Evolutionary conservation across 2,888 invertebrate genomes (phyloP).

Genomic region (Hemistola chrysoprasaria): DNA sequence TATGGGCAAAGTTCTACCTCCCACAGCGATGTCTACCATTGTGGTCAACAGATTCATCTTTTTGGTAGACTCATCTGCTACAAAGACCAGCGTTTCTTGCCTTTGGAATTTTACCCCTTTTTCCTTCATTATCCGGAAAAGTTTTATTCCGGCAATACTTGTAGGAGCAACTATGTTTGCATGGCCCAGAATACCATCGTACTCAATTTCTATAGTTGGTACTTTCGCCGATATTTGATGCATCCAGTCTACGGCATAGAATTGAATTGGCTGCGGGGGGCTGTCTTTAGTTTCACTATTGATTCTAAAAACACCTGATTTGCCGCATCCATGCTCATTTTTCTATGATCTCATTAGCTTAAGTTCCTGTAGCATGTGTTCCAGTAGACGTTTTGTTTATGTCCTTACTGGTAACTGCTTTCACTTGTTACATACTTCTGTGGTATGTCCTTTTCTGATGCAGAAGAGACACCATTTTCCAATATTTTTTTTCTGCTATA

Average conservation of each 20-base stretch:
- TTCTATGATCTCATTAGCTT: no score
- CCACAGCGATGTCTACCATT: not conserved
- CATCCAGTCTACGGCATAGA: not conserved
- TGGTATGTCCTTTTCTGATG: not conserved
- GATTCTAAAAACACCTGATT: conserved; percentile 1
- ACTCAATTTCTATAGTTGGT: not conserved
- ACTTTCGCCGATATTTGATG: not conserved
- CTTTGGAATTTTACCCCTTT: not conserved
- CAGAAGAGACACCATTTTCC: conserved; percentile 1
- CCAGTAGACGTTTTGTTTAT: no score
- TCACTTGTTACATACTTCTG: not conserved
- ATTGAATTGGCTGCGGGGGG: conserved; percentile 1
- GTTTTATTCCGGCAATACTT: not conserved
- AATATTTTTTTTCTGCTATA: no score
- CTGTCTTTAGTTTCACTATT: conserved; percentile 1
- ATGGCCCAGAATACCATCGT: not conserved
- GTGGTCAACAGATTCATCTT: not conserved
- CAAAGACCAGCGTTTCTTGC: not conserved
- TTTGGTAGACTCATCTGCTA: not conserved
- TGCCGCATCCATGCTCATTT: conserved; percentile 6
- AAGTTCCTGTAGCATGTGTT: no score
- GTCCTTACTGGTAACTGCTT: not conserved
- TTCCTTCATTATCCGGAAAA: not conserved
- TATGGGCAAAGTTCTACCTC: not conserved
- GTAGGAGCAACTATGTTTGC: conserved; percentile 2